These are phyloP conservation scores for Tupaia chinensis DNA, from an alignment of 2,113 vertebrate genomes.

Conservation along the genomic window DNA sequence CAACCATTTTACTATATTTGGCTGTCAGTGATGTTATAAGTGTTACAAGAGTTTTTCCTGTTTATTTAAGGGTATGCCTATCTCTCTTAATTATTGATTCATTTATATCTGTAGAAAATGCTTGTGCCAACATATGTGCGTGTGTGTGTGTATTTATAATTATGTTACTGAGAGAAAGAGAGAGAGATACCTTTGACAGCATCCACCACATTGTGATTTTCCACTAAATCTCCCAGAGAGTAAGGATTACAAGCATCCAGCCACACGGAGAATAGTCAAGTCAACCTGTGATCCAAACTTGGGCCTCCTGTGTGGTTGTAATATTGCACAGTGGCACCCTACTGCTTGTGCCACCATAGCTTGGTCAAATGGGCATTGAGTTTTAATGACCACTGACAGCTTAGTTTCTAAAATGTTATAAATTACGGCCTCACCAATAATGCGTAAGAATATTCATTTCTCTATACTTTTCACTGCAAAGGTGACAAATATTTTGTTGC, in stretches of 20 bases:
- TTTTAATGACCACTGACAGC: background rate
- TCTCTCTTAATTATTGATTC: slow-evolving; percentile 23
- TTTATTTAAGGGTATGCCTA: background rate
- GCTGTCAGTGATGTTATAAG: background rate
- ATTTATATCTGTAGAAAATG: background rate
- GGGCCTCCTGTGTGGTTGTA: no score
- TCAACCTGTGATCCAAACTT: no score
- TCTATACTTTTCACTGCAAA: background rate
- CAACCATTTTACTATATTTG: background rate
- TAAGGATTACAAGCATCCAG: no score
- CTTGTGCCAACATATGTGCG: background rate
- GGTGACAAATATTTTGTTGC: background rate
- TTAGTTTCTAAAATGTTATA: background rate
- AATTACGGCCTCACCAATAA: background rate
- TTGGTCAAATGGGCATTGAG: background rate
- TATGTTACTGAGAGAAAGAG: no score
- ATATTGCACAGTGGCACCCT: no score
- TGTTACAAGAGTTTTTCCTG: background rate
- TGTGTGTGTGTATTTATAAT: no score
- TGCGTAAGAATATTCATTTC: background rate
- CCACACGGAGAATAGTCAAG: no score
- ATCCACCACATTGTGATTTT: no score
- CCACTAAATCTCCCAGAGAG: no score
- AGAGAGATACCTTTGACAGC: no score
- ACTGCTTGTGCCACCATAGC: no score